Base-by-base conservation (phyloP, 2,113 vertebrate genomes). In the Carollia perspicillata region DNA sequence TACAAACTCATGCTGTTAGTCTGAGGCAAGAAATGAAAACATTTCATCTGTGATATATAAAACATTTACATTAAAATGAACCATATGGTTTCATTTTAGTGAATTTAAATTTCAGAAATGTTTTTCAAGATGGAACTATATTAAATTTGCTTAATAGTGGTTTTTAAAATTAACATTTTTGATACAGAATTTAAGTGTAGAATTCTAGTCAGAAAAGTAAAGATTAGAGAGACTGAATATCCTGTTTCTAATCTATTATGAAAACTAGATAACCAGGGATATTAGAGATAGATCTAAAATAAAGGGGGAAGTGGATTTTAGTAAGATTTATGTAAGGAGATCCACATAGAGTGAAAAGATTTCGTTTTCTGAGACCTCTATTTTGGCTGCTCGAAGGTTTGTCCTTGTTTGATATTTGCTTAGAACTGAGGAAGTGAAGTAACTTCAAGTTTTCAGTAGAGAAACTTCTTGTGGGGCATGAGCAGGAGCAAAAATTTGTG, bases 141-240 rank as follows among this genome's bases (percentile, higher is more conserved):
- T 93, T 87, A 79, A 37, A 18, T 92, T 5, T 40, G 2, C 17
- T 53, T 20, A 17, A 55, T 83, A 53, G 23, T 84, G 58, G 14
- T 79, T 79, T 44, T 60, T 65, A 33, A 65, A 65, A n/a, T 78
- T 44, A 74, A 30, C 42, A 7, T 75, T 26, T 96, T 89, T 89
- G n/a, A 53, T 78, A 35, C 2, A 33, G 2, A 81, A 40, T 30
- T 75, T 87, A 53, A 74, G 26, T 51, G 63, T 90, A 55, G 71
- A 75, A 81, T 95, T 95, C 9, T n/a, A 74, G 8, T 72, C 68
- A 86, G 79, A 85, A 93, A 93, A 93, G 51, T n/a, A 79, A 87
- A 87, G 60, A 75, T 78, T 17, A 8, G 30, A 33, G 22, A 75
- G 40, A 83, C 12, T 93, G 33, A 89, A 65, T 79, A 68, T 58